A percentile compares a stretch with the other conserved stretches of the same genome.
These are phyloP conservation scores for Odontomyia ornata DNA, from an alignment of 2,888 invertebrate species.

Conservation along the genomic window DNA sequence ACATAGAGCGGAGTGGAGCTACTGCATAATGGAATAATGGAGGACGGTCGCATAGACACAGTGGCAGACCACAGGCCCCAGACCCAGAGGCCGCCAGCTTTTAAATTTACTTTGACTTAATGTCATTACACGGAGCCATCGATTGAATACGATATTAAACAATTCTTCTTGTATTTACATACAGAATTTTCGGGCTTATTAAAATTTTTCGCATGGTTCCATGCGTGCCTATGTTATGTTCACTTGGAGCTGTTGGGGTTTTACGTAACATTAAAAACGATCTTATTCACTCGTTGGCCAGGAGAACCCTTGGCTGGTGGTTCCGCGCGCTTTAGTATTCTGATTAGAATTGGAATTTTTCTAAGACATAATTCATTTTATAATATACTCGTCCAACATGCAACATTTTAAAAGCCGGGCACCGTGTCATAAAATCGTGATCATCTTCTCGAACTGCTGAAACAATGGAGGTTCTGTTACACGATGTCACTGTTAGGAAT, in stretches of 20 bases:
- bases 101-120: constrained; percentile 37
- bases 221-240: constrained; percentile 15
- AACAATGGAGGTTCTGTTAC: constrained; percentile 27
- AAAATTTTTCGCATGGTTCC: constrained; percentile 42
- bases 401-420: constrained; percentile 26
- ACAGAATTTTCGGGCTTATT: constrained; percentile 36
- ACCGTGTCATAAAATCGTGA: constrained; percentile 40
- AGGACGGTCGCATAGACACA: constrained; percentile 37
- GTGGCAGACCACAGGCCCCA: constrained; percentile 40
- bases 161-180: constrained; percentile 22
- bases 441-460: background rate
- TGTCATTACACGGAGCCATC: constrained; percentile 42
- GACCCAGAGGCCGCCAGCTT: constrained; percentile 37
- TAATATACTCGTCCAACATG: constrained; percentile 18
- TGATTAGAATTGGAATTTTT: constrained; percentile 38
- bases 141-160: constrained; percentile 42
- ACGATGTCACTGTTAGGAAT: constrained; percentile 34
- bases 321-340: constrained; percentile 4
- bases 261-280: constrained; percentile 19
- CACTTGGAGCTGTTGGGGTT: constrained; percentile 8
- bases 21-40: constrained; percentile 23
- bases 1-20: background rate
- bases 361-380: constrained; percentile 19
- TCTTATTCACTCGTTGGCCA: background rate
- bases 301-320: constrained; percentile 15